A percentile compares a stretch with the other conserved stretches of the same genome.
phyloP scores from a whole-genome alignment of 2,113 vertebrate genomes.

The Potamarius usumacintae region DNA sequence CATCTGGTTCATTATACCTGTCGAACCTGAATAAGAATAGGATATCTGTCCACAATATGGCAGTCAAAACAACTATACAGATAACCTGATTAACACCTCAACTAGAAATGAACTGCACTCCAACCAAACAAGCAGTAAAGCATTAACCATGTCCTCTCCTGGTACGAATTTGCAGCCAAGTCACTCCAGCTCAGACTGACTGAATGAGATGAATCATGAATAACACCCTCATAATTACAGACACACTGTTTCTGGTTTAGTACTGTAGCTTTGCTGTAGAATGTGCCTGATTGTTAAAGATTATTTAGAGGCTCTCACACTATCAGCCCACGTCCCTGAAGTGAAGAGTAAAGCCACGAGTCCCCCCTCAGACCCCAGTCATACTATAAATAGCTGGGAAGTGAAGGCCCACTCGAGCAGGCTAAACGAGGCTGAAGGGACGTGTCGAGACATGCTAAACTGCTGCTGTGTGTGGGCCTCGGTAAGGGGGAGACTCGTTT shows the following conservation, averaged over 20 bases:
- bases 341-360: conserved; percentile 25
- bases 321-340: conserved; percentile 21
- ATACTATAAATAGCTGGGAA: conserved; percentile 40
- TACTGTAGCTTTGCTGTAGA: background rate
- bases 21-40: background rate
- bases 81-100: background rate
- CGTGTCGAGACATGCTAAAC: conserved; percentile 26
- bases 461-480: background rate
- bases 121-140: background rate
- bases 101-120: background rate
- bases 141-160: background rate
- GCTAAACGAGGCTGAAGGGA: conserved; percentile 39
- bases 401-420: conserved; percentile 17
- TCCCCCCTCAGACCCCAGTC: background rate
- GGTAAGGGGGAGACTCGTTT: background rate
- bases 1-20: conserved; percentile 39
- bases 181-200: background rate
- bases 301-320: background rate
- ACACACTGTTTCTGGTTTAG: background rate
- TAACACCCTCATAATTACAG: background rate
- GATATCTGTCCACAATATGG: background rate
- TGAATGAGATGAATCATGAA: background rate
- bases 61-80: background rate
- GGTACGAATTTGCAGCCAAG: background rate
- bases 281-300: background rate